Conservation (phyloP, 2,113 vertebrate genomes). For the Lethenteron reissneri region DNA sequence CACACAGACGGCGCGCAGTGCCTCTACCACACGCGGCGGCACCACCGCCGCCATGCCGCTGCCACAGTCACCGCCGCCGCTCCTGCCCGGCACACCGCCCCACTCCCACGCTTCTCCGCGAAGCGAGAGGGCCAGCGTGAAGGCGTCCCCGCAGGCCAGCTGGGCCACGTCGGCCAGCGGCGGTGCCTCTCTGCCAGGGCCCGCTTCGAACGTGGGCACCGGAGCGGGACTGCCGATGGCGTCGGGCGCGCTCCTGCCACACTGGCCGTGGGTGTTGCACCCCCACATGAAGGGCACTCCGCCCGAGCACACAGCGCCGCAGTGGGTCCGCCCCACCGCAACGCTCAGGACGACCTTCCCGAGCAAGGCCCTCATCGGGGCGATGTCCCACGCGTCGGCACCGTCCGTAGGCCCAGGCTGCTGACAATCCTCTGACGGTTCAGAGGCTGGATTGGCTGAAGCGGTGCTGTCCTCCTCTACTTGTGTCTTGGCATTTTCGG, state of each 20-base stretch:
- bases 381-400: no score
- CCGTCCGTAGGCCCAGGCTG: no score
- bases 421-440: no score
- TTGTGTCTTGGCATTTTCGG: no score
- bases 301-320: conserved; percentile 55
- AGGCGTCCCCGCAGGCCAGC: conserved; percentile 62
- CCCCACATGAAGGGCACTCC: conserved; percentile 86
- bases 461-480: no score
- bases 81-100: conserved; percentile 67
- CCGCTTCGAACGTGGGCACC: conserved; percentile 38
- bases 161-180: conserved; percentile 41
- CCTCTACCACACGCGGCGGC: conserved; percentile 64
- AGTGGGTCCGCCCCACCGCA: conserved; percentile 64
- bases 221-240: conserved; percentile 45
- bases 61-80: conserved; percentile 8
- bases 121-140: conserved; percentile 54
- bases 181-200: conserved; percentile 20
- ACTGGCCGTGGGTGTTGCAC: conserved; percentile 62
- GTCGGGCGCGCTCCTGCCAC: conserved; percentile 35
- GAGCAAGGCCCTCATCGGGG: background rate
- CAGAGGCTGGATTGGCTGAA: no score
- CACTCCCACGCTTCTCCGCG: conserved; percentile 78
- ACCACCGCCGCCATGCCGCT: conserved; percentile 38
- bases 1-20: conserved; percentile 51
- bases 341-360: conserved; percentile 46